Evolutionary conservation across 2,888 invertebrate genomes (phyloP).

Genomic region (Meliscaeva auricollis): DNA sequence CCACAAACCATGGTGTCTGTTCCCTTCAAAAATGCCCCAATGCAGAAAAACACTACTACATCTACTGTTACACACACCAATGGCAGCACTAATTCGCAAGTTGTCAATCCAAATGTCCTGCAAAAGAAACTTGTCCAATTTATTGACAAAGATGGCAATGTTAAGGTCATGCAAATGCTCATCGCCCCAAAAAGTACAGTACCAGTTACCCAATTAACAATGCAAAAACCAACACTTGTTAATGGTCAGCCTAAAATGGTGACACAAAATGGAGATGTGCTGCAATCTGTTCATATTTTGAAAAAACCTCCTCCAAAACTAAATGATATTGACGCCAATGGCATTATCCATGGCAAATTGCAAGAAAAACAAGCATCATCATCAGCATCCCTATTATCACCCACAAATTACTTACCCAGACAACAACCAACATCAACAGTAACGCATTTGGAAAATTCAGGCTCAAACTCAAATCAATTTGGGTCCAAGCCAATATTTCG

Average conservation of each 20-base stretch:
- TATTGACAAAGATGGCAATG: slow-evolving; percentile 79
- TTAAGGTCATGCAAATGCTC: slow-evolving; percentile 79
- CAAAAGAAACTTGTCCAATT: slow-evolving; percentile 79
- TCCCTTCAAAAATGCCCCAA: neutral
- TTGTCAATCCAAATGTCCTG: slow-evolving; percentile 71
- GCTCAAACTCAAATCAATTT: neutral
- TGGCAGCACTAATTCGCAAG: slow-evolving; percentile 14
- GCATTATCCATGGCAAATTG: neutral
- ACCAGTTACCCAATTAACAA: neutral
- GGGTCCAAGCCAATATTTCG: slow-evolving; percentile 25
- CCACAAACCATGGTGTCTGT: neutral
- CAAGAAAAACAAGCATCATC: slow-evolving; percentile 21
- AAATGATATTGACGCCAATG: slow-evolving; percentile 26
- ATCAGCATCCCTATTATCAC: neutral
- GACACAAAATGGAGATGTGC: slow-evolving; percentile 27
- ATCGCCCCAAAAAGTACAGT: slow-evolving; percentile 68
- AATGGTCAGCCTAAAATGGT: slow-evolving; percentile 41
- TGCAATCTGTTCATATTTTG: slow-evolving; percentile 19
- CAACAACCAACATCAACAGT: slow-evolving; percentile 7
- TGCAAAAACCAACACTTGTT: slow-evolving; percentile 6
- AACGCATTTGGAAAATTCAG: slow-evolving; percentile 21
- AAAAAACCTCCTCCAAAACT: slow-evolving; percentile 14
- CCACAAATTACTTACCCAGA: neutral
- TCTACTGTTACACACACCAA: neutral
- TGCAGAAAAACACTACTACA: neutral